Evolutionary conservation across 1,140 invertebrate genomes (phyloP).

Genomic region (Periplaneta americana): DNA sequence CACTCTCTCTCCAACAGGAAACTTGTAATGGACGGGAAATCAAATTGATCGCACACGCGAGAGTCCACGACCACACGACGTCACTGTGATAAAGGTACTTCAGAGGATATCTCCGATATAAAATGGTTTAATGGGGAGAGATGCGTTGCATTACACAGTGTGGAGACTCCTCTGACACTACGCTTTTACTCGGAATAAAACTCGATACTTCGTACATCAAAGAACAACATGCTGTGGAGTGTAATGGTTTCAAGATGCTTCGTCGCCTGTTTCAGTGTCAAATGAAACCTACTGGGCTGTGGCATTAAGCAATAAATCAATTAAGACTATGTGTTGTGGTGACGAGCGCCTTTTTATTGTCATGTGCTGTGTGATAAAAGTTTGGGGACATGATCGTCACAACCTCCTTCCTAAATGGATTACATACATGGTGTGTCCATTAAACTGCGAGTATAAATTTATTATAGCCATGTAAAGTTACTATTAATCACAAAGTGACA

Average conservation of each 20-base stretch:
- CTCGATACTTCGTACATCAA: background rate
- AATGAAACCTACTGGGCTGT: background rate
- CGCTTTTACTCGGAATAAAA: background rate
- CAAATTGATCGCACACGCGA: background rate
- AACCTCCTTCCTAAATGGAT: no score
- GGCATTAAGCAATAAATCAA: background rate
- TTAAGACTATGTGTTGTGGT: background rate
- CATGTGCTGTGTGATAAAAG: no score
- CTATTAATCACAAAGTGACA: no score
- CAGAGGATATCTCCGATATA: background rate
- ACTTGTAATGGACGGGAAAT: background rate
- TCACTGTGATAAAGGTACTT: background rate
- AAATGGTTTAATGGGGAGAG: background rate
- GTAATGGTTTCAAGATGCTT: background rate
- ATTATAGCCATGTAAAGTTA: no score
- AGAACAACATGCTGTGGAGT: background rate
- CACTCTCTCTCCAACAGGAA: background rate
- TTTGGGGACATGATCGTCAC: no score
- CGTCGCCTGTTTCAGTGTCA: background rate
- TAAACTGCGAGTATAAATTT: no score
- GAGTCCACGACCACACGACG: background rate
- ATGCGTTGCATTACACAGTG: background rate
- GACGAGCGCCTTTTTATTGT: no score
- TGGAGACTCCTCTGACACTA: background rate
- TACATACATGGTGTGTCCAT: no score